phyloP scores from a whole-genome alignment of 2,797 vertebrate species.

The Erpetoichthys calabaricus region DNA sequence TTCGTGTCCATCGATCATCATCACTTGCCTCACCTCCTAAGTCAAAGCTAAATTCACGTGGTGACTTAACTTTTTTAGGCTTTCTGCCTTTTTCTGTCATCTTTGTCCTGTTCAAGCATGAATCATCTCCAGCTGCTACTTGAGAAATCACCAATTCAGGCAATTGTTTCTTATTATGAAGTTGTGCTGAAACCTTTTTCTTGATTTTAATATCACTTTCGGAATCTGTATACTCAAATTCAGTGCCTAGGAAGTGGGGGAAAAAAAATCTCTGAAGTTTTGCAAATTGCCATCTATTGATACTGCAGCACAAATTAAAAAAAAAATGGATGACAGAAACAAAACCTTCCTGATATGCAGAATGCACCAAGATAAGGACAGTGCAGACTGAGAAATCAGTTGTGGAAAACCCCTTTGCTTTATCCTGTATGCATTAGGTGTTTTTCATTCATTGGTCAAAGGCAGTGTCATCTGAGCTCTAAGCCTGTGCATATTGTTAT shows the following conservation, averaged over 20 bases:
- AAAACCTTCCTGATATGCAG: background rate
- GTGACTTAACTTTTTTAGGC: slow-evolving; percentile 62
- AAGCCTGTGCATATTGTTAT: too few species aligned
- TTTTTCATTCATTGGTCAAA: slow-evolving; percentile 1
- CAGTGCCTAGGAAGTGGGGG: slow-evolving; percentile 42
- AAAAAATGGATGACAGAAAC: background rate
- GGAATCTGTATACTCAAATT: slow-evolving; percentile 85
- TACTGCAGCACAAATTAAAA: too few species aligned
- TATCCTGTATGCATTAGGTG: slow-evolving; percentile 6
- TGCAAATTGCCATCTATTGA: too few species aligned
- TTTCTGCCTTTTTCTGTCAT: slow-evolving; percentile 54
- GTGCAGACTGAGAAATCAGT: background rate
- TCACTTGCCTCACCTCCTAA: slow-evolving; percentile 66
- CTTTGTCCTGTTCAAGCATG: slow-evolving; percentile 50
- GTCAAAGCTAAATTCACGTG: slow-evolving; percentile 67
- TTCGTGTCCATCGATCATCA: slow-evolving; percentile 79
- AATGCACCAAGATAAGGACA: background rate
- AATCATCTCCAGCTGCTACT: slow-evolving; percentile 28
- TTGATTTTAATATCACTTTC: slow-evolving; percentile 72
- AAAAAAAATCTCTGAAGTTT: background rate
- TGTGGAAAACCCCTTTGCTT: slow-evolving; percentile 8
- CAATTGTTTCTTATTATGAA: slow-evolving; percentile 64
- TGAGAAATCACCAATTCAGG: slow-evolving; percentile 32
- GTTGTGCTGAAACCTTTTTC: slow-evolving; percentile 66
- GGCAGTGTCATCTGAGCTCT: background rate